These are phyloP conservation scores for Colossoma macropomum DNA, from an alignment of 2,113 vertebrate genomes.

Conservation along the genomic window DNA sequence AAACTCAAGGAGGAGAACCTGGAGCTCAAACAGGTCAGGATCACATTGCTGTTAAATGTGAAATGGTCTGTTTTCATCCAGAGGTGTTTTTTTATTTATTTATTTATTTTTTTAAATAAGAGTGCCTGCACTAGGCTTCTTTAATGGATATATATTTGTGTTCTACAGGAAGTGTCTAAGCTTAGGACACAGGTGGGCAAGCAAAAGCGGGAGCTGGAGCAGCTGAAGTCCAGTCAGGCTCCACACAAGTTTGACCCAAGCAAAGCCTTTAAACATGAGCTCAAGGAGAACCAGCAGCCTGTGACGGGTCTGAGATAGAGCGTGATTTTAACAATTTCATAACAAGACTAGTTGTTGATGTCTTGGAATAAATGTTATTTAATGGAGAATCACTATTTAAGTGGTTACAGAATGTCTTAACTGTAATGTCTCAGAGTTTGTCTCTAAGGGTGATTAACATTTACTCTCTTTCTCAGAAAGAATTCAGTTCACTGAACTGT, in stretches of 20 bases:
- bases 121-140: neutral
- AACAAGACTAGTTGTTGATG: neutral
- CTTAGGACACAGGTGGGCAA: slow-evolving; percentile 79
- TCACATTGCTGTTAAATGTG: neutral
- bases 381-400: neutral
- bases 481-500: no score
- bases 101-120: neutral
- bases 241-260: slow-evolving; percentile 84
- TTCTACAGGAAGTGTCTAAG: slow-evolving; percentile 83
- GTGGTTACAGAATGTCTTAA: neutral
- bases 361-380: neutral
- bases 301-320: slow-evolving; percentile 80
- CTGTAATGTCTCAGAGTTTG: neutral
- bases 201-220: slow-evolving; percentile 79
- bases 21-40: slow-evolving; percentile 86
- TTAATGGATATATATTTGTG: neutral
- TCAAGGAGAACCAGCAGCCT: slow-evolving; percentile 86
- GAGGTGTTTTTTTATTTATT: no score
- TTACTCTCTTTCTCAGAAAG: no score
- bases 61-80: neutral
- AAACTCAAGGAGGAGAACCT: slow-evolving; percentile 92
- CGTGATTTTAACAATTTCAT: slow-evolving; percentile 58
- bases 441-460: no score
- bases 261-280: slow-evolving; percentile 87
- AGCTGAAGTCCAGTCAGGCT: slow-evolving; percentile 72